Conservation (phyloP, 1,140 invertebrate genomes). For the Procambarus virginalis region DNA sequence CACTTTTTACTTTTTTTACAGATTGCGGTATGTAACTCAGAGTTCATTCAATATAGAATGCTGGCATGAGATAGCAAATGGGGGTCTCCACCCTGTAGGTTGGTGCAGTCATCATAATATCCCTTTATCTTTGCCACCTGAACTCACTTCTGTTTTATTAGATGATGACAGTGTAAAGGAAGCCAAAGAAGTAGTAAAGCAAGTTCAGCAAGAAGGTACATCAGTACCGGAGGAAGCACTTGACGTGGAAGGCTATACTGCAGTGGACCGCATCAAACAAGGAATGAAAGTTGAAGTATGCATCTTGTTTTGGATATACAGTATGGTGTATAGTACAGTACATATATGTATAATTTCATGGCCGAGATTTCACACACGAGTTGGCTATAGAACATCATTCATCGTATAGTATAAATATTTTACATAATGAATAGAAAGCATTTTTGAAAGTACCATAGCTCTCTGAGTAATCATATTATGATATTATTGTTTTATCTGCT, state of each 20-base stretch:
- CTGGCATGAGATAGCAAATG: conserved; percentile 24
- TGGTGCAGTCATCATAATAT: conserved; percentile 44
- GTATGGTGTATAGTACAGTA: too few species aligned
- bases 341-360: too few species aligned
- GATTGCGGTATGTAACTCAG: conserved; percentile 48
- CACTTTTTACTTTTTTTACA: neutral
- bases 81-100: conserved; percentile 30
- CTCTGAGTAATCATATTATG: too few species aligned
- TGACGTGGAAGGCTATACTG: conserved; percentile 50
- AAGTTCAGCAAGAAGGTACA: conserved; percentile 13
- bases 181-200: conserved; percentile 31
- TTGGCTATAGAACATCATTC: too few species aligned
- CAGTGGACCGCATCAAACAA: conserved; percentile 54
- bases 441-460: too few species aligned
- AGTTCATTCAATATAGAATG: conserved; percentile 23
- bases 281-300: conserved; percentile 59
- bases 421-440: too few species aligned
- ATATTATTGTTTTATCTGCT: too few species aligned
- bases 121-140: neutral
- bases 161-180: conserved; percentile 16
- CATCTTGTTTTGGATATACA: neutral
- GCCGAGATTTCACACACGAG: too few species aligned
- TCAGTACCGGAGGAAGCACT: conserved; percentile 47
- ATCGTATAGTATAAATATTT: too few species aligned
- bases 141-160: conserved; percentile 11